Evolutionary conservation across 2,888 invertebrate species (phyloP).

Genomic region (Drosophila cyrtoloma): DNA sequence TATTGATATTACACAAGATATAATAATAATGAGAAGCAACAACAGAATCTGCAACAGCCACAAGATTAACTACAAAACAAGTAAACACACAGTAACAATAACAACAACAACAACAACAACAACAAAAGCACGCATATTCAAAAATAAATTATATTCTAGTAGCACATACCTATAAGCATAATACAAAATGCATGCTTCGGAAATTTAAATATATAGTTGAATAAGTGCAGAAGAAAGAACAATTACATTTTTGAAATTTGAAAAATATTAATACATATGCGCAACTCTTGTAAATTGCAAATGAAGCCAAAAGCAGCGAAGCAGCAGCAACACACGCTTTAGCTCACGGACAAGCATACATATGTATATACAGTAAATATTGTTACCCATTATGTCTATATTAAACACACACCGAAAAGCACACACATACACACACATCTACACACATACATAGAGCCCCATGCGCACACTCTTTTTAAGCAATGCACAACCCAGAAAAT

Average conservation of each 20-base stretch:
- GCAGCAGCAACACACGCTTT: conserved; percentile 36
- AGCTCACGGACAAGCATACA: conserved; percentile 3
- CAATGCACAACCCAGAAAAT: conserved; percentile 54
- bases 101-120: conserved; percentile 5
- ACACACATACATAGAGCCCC: conserved; percentile 36
- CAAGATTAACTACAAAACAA: neutral
- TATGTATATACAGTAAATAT: conserved; percentile 17
- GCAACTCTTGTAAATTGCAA: conserved; percentile 45
- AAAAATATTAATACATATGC: conserved; percentile 3
- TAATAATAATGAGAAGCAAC: conserved; percentile 12
- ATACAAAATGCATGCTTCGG: neutral
- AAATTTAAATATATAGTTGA: neutral
- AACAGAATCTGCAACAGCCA: neutral
- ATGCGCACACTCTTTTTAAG: conserved; percentile 58
- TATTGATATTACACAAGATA: conserved; percentile 58
- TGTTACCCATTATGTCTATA: conserved; percentile 11
- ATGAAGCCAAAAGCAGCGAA: conserved; percentile 38
- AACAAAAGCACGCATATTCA: conserved; percentile 22
- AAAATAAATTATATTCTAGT: conserved; percentile 19
- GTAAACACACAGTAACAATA: neutral
- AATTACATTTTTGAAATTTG: neutral
- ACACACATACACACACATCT: conserved; percentile 6
- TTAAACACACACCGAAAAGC: conserved; percentile 16
- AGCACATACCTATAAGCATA: conserved; percentile 35
- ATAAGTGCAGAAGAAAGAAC: conserved; percentile 6